phyloP scores from a whole-genome alignment of 1,140 invertebrate genomes.

The Belonocnema kinseyi region DNA sequence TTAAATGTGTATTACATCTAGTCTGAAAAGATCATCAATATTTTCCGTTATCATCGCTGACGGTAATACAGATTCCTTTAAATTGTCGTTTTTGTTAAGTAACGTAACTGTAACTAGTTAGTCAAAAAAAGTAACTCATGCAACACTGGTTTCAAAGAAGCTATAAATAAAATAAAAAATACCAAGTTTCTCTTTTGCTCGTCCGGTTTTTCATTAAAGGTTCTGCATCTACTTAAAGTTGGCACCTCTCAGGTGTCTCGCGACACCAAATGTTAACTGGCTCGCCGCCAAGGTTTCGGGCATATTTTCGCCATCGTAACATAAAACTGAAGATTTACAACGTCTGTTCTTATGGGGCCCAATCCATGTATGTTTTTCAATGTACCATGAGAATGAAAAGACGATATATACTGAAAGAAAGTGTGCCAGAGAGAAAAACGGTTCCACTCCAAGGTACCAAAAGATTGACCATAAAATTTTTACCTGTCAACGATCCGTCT shows the following conservation, averaged over 20 bases:
- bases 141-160: background rate
- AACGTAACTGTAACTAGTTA: no score
- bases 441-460: background rate
- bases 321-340: conserved; percentile 59
- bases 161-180: background rate
- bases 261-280: conserved; percentile 36
- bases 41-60: no score
- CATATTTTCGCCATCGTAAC: conserved; percentile 58
- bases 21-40: no score
- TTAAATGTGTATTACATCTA: no score
- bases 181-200: background rate
- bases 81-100: no score
- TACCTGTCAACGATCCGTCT: conserved; percentile 36
- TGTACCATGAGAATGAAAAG: conserved; percentile 4
- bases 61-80: no score
- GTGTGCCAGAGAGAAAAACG: background rate
- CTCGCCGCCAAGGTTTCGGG: conserved; percentile 48
- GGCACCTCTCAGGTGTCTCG: conserved; percentile 9
- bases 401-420: background rate
- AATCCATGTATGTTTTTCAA: conserved; percentile 55
- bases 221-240: background rate
- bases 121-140: no score
- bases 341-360: conserved; percentile 40
- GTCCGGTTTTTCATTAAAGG: background rate
- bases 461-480: conserved; percentile 49